Conservation (phyloP, 2,113 vertebrate genomes). For the Todiramphus chloris region DNA sequence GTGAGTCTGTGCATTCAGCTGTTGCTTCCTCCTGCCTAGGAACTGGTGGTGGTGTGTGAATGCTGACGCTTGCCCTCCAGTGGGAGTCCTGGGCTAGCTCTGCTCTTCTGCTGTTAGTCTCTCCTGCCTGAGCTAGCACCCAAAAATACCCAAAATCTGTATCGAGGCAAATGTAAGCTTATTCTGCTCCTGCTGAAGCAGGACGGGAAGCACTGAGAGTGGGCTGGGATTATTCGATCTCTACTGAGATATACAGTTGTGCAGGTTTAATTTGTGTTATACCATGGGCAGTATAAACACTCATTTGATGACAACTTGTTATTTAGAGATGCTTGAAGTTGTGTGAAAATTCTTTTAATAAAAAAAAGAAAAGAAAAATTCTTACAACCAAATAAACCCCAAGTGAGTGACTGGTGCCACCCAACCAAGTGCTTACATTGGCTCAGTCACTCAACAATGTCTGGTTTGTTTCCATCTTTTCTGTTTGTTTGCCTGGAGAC, state of each 20-base stretch:
- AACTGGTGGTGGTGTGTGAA: neutral
- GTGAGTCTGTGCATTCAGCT: neutral
- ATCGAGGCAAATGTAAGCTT: neutral
- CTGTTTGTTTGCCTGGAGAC: neutral
- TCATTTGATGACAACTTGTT: neutral
- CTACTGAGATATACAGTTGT: neutral
- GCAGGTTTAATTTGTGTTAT: neutral
- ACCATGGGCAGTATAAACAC: neutral
- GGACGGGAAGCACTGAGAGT: neutral
- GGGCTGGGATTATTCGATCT: neutral
- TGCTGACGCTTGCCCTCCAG: neutral
- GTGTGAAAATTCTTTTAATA: neutral
- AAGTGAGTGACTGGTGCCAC: neutral
- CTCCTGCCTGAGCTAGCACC: neutral
- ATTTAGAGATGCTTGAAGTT: neutral
- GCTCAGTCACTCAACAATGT: neutral
- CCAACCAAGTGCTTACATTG: neutral
- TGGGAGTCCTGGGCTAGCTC: neutral
- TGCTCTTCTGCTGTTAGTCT: neutral
- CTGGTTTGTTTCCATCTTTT: neutral
- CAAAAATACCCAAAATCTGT: fast-evolving
- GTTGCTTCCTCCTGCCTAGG: neutral
- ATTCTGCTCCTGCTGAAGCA: fast-evolving
- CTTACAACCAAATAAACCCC: neutral
- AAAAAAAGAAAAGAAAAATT: neutral